phyloP scores from a whole-genome alignment of 2,113 vertebrate genomes.

The Phrynosoma platyrhinos region DNA sequence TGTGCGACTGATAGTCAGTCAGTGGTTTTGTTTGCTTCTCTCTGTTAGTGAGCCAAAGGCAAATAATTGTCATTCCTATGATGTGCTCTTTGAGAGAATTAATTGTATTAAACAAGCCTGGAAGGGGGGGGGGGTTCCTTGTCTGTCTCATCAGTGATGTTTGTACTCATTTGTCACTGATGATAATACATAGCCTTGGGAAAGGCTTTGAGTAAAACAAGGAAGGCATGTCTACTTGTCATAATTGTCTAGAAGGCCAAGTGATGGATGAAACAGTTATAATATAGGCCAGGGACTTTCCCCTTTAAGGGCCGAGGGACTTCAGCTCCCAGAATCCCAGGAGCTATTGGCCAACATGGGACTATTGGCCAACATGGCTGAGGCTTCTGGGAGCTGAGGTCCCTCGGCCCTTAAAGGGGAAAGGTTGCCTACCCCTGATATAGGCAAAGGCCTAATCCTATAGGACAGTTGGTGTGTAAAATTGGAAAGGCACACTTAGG shows the following conservation, averaged over 20 bases:
- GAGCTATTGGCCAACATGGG: too few relatives aligned
- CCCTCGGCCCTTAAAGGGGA: too few relatives aligned
- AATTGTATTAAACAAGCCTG: slow-evolving; percentile 1
- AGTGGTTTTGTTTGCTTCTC: background rate
- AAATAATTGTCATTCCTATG: background rate
- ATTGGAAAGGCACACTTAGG: background rate
- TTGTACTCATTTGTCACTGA: slow-evolving; percentile 10
- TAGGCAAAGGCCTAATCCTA: background rate
- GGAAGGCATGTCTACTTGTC: background rate
- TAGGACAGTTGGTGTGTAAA: background rate
- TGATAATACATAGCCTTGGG: background rate
- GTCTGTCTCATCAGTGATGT: background rate
- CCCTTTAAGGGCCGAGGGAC: too few relatives aligned
- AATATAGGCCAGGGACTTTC: background rate
- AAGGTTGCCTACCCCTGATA: too few relatives aligned
- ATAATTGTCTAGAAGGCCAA: background rate
- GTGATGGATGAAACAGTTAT: background rate
- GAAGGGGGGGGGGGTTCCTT: background rate
- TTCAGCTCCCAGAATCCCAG: too few relatives aligned
- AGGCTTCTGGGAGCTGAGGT: too few relatives aligned
- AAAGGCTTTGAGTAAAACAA: background rate
- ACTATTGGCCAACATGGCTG: too few relatives aligned
- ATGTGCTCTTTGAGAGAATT: background rate
- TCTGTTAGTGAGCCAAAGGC: background rate
- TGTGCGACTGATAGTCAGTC: background rate